These are phyloP conservation scores for Magallana nippona DNA, from an alignment of 2,888 invertebrate genomes.

Conservation along the genomic window DNA sequence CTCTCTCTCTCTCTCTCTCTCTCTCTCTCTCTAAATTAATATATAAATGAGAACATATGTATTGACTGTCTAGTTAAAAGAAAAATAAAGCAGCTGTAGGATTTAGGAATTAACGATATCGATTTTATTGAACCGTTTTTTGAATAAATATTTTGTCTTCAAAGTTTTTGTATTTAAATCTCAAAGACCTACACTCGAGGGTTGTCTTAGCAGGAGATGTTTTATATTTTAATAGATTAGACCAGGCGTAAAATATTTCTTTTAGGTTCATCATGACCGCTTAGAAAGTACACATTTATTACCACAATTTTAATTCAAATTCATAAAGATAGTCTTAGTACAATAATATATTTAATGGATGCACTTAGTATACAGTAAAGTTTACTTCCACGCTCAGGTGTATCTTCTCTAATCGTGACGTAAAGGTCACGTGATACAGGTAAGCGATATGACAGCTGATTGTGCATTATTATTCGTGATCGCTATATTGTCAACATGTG, in stretches of 20 bases:
- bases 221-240: too few species aligned
- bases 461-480: constrained; percentile 37
- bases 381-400: constrained; percentile 12
- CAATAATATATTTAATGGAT: too few species aligned
- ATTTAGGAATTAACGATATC: constrained; percentile 1
- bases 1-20: constrained; percentile 36
- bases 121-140: constrained; percentile 24
- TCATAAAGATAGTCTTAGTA: too few species aligned
- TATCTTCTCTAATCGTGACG: constrained; percentile 26
- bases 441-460: constrained; percentile 43
- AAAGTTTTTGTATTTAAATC: constrained; percentile 6
- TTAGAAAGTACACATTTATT: too few species aligned
- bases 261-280: too few species aligned
- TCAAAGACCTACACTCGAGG: background rate
- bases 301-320: too few species aligned
- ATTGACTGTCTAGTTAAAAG: background rate
- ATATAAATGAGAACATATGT: too few species aligned
- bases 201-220: background rate
- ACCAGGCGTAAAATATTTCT: too few species aligned
- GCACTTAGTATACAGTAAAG: background rate
- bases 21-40: background rate
- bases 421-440: constrained; percentile 41
- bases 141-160: constrained; percentile 25
- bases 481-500: constrained; percentile 27
- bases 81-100: background rate